These are phyloP conservation scores for Ennomos fuscantarius DNA, from an alignment of 2,888 invertebrate genomes.

Conservation along the genomic window DNA sequence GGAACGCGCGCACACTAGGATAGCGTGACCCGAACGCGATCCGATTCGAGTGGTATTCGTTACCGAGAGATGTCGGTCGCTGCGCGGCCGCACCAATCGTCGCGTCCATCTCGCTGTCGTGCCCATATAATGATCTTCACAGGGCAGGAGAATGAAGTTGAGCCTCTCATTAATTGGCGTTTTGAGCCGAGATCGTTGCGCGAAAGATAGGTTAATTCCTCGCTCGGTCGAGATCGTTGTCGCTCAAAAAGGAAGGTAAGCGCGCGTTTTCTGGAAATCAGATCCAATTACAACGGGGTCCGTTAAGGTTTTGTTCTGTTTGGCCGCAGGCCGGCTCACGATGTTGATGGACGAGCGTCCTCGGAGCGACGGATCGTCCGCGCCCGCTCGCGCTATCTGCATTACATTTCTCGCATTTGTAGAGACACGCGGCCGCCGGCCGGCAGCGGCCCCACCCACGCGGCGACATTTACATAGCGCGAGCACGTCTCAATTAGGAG, in stretches of 20 bases:
- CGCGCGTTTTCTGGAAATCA: conserved; percentile 84
- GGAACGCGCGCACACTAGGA: conserved; percentile 74
- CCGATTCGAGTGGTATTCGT: conserved; percentile 80
- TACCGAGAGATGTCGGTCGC: conserved; percentile 81
- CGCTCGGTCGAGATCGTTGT: conserved; percentile 81
- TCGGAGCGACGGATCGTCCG: conserved; percentile 65
- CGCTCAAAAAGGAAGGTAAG: conserved; percentile 82
- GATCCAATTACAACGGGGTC: conserved; percentile 84
- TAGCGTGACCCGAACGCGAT: conserved; percentile 84
- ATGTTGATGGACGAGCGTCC: conserved; percentile 73
- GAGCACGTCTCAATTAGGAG: conserved; percentile 85
- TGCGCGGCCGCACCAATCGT: conserved; percentile 78
- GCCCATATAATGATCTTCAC: conserved; percentile 85
- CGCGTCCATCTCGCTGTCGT: conserved; percentile 84
- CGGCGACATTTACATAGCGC: conserved; percentile 82
- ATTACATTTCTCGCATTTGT: conserved; percentile 8
- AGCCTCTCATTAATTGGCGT: conserved; percentile 85
- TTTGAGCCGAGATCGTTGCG: conserved; percentile 84
- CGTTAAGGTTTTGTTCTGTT: conserved; percentile 84
- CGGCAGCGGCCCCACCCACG: conserved; percentile 76
- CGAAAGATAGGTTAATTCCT: conserved; percentile 85
- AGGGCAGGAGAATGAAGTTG: conserved; percentile 85
- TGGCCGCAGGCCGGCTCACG: conserved; percentile 72
- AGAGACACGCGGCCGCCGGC: conserved; percentile 6
- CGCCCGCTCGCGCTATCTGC: conserved; percentile 35